phyloP scores from a whole-genome alignment of 30 jellyfish, hydroid and myxozoan species.

The Nemopilema nomurai region DNA sequence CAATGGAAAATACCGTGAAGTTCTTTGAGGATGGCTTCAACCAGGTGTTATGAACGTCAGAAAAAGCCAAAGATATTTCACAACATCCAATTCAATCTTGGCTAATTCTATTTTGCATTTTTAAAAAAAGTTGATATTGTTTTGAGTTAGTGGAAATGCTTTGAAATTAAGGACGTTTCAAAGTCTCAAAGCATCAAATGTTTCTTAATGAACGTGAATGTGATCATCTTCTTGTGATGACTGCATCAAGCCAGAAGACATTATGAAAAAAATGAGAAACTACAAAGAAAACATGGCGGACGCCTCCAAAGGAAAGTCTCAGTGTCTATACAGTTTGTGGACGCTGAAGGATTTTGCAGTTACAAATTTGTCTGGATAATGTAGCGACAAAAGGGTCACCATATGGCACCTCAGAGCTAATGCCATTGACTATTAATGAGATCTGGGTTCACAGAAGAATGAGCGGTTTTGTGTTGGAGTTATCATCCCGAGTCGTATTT shows the following conservation, averaged over 20 bases:
- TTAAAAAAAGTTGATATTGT: not conserved
- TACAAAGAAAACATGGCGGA: not conserved
- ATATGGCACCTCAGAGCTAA: not conserved
- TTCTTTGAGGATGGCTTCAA: not conserved
- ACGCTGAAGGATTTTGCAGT: not conserved
- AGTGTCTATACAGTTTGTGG: not conserved
- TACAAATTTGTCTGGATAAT: not conserved
- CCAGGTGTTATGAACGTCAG: not conserved
- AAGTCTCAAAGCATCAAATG: not conserved
- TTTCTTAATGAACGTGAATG: not conserved
- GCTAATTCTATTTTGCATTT: not conserved
- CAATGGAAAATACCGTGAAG: not conserved
- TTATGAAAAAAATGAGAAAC: not conserved
- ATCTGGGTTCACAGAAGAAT: slow-evolving; percentile 9
- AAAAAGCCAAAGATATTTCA: not conserved
- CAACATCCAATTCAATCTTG: not conserved
- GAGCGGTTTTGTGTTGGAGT: not conserved
- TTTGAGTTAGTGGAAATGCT: not conserved
- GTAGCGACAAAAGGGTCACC: not conserved
- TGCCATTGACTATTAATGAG: slow-evolving; percentile 15
- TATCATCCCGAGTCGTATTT: slow-evolving; percentile 7
- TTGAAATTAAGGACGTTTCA: not conserved
- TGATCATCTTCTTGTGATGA: too few species aligned
- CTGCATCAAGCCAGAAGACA: too few species aligned
- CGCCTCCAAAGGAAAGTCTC: not conserved